Percentiles rank a stretch among this genome's conserved stretches.
Evolutionary conservation across 2,888 invertebrate genomes (phyloP).

Genomic region (Zonitis immaculata): DNA sequence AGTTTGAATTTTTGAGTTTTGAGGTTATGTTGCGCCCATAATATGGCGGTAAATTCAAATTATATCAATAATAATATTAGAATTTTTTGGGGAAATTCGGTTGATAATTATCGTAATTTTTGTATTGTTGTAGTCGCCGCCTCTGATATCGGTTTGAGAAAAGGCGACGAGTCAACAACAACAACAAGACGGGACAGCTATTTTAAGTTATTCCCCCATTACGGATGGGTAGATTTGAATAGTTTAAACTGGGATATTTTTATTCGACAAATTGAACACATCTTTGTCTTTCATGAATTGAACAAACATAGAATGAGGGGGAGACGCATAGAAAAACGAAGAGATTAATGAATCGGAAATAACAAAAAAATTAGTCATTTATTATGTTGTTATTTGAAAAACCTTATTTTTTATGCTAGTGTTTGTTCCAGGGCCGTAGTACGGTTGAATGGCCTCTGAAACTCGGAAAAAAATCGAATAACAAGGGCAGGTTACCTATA

Average conservation of each 20-base stretch:
- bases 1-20: neutral
- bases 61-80: no score
- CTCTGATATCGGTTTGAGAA: neutral
- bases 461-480: no score
- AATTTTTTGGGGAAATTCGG: no score
- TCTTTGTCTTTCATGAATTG: slow-evolving; percentile 25
- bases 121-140: neutral
- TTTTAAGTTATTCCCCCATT: slow-evolving; percentile 31
- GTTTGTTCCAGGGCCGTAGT: neutral
- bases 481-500: neutral
- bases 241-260: slow-evolving; percentile 36
- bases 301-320: neutral
- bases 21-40: neutral
- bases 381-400: neutral
- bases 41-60: neutral
- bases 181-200: slow-evolving; percentile 32
- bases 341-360: neutral
- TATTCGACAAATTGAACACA: slow-evolving; percentile 32
- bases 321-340: neutral
- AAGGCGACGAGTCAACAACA: slow-evolving; percentile 10
- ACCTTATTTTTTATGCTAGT: no score
- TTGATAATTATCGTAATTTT: no score
- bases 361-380: neutral
- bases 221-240: slow-evolving; percentile 30
- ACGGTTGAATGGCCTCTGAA: slow-evolving; percentile 6